phyloP scores from a whole-genome alignment of 1,140 invertebrate genomes.

The Branchinecta lindahli region DNA sequence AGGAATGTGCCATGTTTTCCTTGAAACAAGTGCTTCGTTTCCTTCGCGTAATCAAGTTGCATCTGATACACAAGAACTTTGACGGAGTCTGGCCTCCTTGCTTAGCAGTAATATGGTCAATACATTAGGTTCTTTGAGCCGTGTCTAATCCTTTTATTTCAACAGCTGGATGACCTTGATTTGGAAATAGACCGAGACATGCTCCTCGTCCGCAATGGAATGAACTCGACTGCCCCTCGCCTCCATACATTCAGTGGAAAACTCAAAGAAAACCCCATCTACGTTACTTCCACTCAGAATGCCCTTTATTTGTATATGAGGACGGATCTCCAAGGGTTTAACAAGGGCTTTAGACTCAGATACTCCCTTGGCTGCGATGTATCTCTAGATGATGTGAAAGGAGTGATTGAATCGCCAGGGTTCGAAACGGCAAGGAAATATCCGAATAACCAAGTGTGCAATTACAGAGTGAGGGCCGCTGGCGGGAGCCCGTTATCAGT shows the following conservation, averaged over 20 bases:
- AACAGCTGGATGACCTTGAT: slow-evolving; percentile 67
- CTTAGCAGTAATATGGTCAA: no score
- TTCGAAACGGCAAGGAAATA: slow-evolving; percentile 63
- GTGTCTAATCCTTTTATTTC: not conserved
- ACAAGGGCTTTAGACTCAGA: slow-evolving; percentile 75
- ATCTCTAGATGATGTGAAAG: slow-evolving; percentile 59
- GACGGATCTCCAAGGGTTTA: slow-evolving; percentile 69
- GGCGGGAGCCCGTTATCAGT: slow-evolving; percentile 65
- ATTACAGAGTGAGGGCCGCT: slow-evolving; percentile 70
- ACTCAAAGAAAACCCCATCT: slow-evolving; percentile 54
- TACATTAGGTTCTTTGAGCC: no score
- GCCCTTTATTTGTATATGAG: slow-evolving; percentile 81
- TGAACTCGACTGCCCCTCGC: slow-evolving; percentile 61
- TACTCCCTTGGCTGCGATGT: slow-evolving; percentile 50
- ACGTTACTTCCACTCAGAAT: slow-evolving; percentile 78
- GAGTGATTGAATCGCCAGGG: slow-evolving; percentile 71
- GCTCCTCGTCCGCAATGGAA: slow-evolving; percentile 73
- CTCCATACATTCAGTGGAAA: slow-evolving; percentile 66
- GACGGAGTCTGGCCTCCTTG: no score
- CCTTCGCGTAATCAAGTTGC: no score
- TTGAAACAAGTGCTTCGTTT: no score
- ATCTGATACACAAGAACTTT: no score
- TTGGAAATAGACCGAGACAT: slow-evolving; percentile 70
- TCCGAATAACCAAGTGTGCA: slow-evolving; percentile 80
- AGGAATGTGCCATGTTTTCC: no score